phyloP scores from a whole-genome alignment of 2,113 vertebrate species.

The Empidonax traillii region DNA sequence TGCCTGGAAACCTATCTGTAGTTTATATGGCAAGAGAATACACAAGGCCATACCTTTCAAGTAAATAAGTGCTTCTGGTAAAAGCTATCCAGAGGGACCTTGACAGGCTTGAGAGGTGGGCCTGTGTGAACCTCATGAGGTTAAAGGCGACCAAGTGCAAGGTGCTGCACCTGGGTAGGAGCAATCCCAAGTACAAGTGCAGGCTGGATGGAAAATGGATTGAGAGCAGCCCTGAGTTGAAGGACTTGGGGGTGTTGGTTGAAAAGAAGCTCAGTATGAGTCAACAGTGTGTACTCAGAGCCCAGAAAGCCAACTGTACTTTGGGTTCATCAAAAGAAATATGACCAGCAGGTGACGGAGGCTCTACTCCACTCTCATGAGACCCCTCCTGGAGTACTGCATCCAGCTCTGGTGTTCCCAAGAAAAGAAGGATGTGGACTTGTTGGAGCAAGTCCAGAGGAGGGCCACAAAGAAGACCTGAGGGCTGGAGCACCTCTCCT shows the following conservation, averaged over 20 bases:
- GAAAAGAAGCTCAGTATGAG: neutral
- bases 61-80: neutral
- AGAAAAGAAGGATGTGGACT: neutral
- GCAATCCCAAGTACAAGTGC: neutral
- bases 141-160: neutral
- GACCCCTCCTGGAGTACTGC: no score
- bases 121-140: neutral
- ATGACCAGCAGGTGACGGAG: neutral
- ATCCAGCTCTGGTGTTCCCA: neutral
- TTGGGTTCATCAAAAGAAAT: neutral
- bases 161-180: neutral
- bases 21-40: neutral
- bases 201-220: neutral
- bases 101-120: neutral
- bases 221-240: neutral
- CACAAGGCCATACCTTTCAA: neutral
- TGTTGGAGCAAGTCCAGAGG: neutral
- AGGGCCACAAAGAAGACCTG: neutral
- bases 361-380: neutral
- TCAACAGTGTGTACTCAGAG: neutral
- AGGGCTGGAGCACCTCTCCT: neutral
- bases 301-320: neutral
- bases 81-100: neutral
- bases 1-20: neutral
- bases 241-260: neutral